Percentiles rank a stretch among this genome's conserved stretches.
Conservation (phyloP, 2,888 invertebrate genomes). For the Cremastinae sp. region DNA sequence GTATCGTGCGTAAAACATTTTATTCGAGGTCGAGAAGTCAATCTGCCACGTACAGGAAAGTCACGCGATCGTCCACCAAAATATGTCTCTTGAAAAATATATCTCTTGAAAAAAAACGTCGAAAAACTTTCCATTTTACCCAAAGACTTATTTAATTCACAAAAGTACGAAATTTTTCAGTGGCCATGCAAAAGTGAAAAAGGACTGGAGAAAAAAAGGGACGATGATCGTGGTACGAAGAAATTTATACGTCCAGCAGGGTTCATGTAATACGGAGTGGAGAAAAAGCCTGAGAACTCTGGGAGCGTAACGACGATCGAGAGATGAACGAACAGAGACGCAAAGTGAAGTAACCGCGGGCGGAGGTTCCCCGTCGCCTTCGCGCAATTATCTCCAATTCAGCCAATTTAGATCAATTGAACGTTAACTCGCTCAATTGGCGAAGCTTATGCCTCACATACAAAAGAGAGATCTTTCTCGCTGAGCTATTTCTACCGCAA, state of each 20-base stretch:
- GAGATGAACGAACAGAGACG: slow-evolving; percentile 62
- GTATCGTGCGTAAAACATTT: no score
- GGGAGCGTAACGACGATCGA: slow-evolving; percentile 55
- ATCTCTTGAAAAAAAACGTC: neutral
- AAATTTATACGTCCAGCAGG: neutral
- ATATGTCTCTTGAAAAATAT: slow-evolving; percentile 6
- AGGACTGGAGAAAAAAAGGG: neutral
- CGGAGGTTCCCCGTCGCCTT: slow-evolving; percentile 79
- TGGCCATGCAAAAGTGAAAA: neutral
- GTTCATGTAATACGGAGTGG: slow-evolving; percentile 2
- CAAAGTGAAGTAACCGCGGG: slow-evolving; percentile 66
- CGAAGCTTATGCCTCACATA: slow-evolving; percentile 56
- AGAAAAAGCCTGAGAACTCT: slow-evolving; percentile 69
- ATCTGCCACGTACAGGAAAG: slow-evolving; percentile 38
- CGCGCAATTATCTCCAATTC: slow-evolving; percentile 79
- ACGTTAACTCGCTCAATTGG: slow-evolving; percentile 79
- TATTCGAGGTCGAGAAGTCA: slow-evolving; percentile 27
- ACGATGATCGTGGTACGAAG: neutral
- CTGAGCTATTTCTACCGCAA: slow-evolving; percentile 40
- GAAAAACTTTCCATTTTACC: no score
- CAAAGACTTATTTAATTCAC: no score
- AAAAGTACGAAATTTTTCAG: neutral
- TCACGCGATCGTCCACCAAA: slow-evolving; percentile 36
- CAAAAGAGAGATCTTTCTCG: slow-evolving; percentile 35
- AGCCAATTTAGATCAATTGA: slow-evolving; percentile 79